A percentile compares a stretch with the other conserved stretches of the same genome.
These are phyloP conservation scores for Rhinoptilus africanus DNA, from an alignment of 2,113 vertebrate species.

Conservation along the genomic window DNA sequence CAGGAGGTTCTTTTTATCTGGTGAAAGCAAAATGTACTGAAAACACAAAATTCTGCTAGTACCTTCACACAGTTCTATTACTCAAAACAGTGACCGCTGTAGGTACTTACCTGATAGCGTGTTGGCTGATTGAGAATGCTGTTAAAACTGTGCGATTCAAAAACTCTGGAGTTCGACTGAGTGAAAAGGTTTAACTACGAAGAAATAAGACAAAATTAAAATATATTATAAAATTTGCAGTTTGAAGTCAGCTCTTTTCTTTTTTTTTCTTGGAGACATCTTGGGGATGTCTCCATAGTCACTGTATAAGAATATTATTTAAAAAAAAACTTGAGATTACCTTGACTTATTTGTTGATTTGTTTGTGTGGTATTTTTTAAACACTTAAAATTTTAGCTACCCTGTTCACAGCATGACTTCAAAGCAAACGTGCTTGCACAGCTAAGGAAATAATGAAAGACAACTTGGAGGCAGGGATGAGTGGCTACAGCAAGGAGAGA, in stretches of 20 bases:
- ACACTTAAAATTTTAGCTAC: not conserved
- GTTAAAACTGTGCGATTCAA: slow-evolving; percentile 88
- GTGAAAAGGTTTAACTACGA: slow-evolving; percentile 87
- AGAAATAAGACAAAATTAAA: slow-evolving; percentile 69
- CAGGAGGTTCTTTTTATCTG: not conserved
- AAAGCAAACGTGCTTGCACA: not conserved
- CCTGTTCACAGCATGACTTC: not conserved
- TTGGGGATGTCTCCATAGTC: not conserved
- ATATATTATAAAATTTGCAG: slow-evolving; percentile 6
- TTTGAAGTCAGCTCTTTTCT: not conserved
- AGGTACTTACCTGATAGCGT: slow-evolving; percentile 83
- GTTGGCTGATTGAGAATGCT: slow-evolving; percentile 88
- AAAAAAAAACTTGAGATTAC: not conserved
- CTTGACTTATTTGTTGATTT: not conserved
- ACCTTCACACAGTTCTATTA: not conserved
- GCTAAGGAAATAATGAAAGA: not conserved
- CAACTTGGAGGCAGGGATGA: not conserved
- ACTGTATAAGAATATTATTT: not conserved
- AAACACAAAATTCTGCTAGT: not conserved
- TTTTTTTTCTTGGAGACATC: not conserved
- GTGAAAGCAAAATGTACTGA: not conserved
- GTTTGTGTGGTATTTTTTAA: not conserved
- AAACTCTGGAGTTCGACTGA: slow-evolving; percentile 84
- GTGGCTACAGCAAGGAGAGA: not conserved
- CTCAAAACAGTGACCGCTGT: not conserved